A percentile compares a stretch with the other conserved stretches of the same genome.
These are phyloP conservation scores for Phenganax subtilis DNA, from an alignment of 92 coral and sea anemone species.

Conservation along the genomic window DNA sequence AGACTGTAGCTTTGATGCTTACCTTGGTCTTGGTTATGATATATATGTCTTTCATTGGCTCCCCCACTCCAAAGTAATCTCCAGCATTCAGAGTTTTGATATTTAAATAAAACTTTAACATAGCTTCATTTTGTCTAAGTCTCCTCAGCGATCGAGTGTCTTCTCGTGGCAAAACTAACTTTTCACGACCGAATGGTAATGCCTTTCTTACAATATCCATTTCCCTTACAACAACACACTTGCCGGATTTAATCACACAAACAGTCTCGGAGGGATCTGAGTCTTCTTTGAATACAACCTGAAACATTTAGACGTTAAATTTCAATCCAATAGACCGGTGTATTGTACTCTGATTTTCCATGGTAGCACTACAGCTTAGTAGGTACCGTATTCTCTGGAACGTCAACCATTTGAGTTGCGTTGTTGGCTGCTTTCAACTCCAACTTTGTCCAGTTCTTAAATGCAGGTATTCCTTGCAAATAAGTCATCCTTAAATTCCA, in stretches of 20 bases:
- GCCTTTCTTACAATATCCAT: conserved; percentile 22
- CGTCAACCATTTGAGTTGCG: conserved; percentile 52
- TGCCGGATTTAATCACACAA: conserved; percentile 21
- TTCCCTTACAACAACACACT: conserved; percentile 14
- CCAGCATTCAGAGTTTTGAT: conserved; percentile 12
- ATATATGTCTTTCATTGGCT: conserved; percentile 19
- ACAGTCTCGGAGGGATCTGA: conserved; percentile 20
- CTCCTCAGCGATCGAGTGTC: conserved; percentile 7
- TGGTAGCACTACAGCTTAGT: background rate
- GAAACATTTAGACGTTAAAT: background rate
- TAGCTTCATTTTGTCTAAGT: conserved; percentile 26
- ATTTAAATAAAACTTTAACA: background rate
- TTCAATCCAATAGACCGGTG: background rate
- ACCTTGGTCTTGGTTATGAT: conserved; percentile 26
- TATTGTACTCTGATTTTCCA: background rate
- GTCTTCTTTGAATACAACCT: conserved; percentile 21
- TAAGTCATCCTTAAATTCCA: conserved; percentile 53
- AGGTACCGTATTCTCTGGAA: conserved; percentile 57
- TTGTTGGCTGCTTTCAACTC: conserved; percentile 56
- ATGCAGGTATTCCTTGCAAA: conserved; percentile 51
- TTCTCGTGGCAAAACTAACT: conserved; percentile 29
- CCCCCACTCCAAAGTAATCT: conserved; percentile 36
- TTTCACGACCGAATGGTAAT: conserved; percentile 31
- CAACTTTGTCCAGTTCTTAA: conserved; percentile 50
- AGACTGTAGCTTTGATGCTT: background rate